Conservation (phyloP, 2,797 vertebrate species). For the Prionace glauca region DNA sequence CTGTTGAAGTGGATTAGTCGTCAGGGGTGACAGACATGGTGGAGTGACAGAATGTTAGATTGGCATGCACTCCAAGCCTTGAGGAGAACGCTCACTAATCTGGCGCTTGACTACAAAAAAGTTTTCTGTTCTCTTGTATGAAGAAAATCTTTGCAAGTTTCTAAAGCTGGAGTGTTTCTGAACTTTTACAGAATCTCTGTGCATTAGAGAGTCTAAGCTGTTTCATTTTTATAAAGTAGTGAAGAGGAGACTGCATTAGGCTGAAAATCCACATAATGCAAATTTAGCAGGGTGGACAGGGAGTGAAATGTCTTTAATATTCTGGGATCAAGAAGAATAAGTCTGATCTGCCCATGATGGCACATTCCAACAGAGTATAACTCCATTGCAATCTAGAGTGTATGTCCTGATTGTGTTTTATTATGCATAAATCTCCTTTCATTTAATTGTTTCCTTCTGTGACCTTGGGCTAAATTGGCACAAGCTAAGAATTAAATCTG, state of each 20-base stretch:
- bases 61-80: constrained; percentile 36
- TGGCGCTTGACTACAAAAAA: constrained; percentile 54
- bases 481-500: not conserved
- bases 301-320: not conserved
- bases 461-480: not conserved
- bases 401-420: not conserved
- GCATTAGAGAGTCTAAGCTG: not conserved
- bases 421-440: not conserved
- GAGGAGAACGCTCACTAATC: constrained; percentile 51
- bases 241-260: not conserved
- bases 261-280: not conserved
- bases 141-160: constrained; percentile 51
- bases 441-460: not conserved
- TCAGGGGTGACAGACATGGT: constrained; percentile 60
- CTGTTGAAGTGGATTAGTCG: constrained; percentile 77
- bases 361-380: not conserved
- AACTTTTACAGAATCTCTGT: constrained; percentile 44
- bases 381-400: no score
- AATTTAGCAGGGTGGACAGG: no score
- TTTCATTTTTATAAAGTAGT: not conserved
- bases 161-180: constrained; percentile 53
- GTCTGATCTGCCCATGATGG: not conserved
- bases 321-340: not conserved
- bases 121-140: constrained; percentile 52
- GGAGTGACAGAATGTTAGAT: constrained; percentile 59